Percentiles rank a stretch among this genome's conserved stretches.
Evolutionary conservation across 1,140 invertebrate species (phyloP).

Genomic region (Zaprionus africanus): DNA sequence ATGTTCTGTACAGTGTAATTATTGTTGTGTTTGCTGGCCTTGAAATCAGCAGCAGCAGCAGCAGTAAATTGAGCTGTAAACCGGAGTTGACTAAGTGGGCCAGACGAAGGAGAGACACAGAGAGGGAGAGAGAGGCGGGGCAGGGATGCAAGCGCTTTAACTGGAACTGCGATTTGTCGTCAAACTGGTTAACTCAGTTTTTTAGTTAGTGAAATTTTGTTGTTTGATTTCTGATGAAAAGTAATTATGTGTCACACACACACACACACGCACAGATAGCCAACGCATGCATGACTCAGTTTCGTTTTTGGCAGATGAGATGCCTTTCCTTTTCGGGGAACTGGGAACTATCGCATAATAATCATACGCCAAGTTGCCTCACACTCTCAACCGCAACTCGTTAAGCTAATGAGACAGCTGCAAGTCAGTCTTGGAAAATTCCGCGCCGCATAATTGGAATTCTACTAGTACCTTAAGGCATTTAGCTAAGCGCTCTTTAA

Average conservation of each 20-base stretch:
- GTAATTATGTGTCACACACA: slow-evolving; percentile 37
- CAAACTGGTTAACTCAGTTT: slow-evolving; percentile 32
- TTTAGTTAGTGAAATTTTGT: slow-evolving; percentile 45
- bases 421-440: not conserved
- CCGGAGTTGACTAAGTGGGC: slow-evolving; percentile 33
- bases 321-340: not conserved
- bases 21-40: slow-evolving; percentile 61
- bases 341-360: not conserved
- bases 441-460: not conserved
- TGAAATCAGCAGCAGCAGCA: slow-evolving; percentile 56
- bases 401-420: not conserved
- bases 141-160: not conserved
- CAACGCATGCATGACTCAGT: slow-evolving; percentile 14
- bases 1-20: slow-evolving; percentile 67
- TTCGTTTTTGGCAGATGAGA: slow-evolving; percentile 8
- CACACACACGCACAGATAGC: not conserved
- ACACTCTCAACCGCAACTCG: not conserved
- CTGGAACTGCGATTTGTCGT: slow-evolving; percentile 36
- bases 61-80: slow-evolving; percentile 52
- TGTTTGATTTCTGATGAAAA: slow-evolving; percentile 37
- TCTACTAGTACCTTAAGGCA: not conserved
- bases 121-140: not conserved
- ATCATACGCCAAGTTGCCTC: not conserved
- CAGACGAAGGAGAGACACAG: not conserved
- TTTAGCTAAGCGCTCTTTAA: not conserved